phyloP scores from a whole-genome alignment of 2,113 vertebrate genomes.

The Passer montanus region DNA sequence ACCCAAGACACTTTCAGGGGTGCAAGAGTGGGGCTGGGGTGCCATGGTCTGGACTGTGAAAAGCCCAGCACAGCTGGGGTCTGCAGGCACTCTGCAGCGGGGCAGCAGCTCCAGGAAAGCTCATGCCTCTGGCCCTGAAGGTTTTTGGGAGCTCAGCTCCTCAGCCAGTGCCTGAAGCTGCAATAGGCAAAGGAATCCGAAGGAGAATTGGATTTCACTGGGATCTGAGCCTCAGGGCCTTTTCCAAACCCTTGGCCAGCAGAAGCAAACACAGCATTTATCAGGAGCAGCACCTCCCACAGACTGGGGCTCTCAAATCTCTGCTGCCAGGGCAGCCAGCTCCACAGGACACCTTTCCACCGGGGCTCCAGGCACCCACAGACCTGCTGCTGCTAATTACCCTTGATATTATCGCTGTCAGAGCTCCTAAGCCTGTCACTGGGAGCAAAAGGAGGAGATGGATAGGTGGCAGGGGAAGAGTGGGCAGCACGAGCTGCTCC shows the following conservation, averaged over 20 bases:
- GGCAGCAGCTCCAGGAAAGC: background rate
- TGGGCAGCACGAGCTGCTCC: background rate
- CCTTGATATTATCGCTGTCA: background rate
- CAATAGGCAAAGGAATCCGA: background rate
- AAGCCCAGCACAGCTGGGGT: background rate
- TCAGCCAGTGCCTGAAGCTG: background rate
- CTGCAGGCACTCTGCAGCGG: background rate
- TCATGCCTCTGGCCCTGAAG: background rate
- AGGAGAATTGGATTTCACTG: background rate
- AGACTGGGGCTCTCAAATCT: background rate
- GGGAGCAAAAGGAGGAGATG: background rate
- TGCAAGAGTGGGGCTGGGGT: too few relatives aligned
- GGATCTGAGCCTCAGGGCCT: background rate
- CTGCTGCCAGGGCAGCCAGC: background rate
- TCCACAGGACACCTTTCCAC: background rate
- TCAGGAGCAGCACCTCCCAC: background rate
- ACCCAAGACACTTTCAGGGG: too few relatives aligned
- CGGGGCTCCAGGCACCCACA: rapidly evolving
- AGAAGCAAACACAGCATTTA: background rate
- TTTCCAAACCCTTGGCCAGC: background rate
- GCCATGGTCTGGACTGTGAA: background rate
- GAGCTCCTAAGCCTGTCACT: background rate
- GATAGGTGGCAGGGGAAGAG: background rate
- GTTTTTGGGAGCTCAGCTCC: background rate
- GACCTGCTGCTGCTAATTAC: background rate